phyloP scores from a whole-genome alignment of 2,797 vertebrate species.

The Lepilemur septentrionalis region DNA sequence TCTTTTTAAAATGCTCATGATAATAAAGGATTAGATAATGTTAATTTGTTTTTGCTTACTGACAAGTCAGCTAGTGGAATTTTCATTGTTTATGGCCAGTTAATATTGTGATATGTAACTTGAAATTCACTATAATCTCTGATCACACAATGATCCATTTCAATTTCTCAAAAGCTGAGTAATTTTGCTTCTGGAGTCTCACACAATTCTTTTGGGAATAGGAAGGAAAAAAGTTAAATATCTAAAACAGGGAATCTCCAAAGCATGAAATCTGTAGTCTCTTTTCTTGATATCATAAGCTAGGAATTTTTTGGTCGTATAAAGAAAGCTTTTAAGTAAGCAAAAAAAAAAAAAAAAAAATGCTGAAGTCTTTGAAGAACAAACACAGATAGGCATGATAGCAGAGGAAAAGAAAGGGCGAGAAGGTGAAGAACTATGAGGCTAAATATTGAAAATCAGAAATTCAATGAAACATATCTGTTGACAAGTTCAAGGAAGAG shows the following conservation, averaged over 20 bases:
- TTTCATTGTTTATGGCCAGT: not conserved
- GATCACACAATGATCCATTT: not conserved
- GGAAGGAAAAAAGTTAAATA: not conserved
- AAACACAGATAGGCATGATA: not conserved
- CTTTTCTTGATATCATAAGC: not conserved
- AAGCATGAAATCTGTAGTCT: not conserved
- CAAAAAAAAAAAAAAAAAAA: not conserved
- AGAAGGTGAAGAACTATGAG: not conserved
- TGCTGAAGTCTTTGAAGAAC: not conserved
- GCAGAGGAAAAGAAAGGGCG: not conserved
- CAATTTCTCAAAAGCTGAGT: not conserved
- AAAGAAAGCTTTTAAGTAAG: not conserved
- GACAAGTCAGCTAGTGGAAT: not conserved
- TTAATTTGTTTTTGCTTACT: not conserved
- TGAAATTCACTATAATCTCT: not conserved
- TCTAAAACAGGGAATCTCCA: not conserved
- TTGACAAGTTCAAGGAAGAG: conserved; percentile 33
- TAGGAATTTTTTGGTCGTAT: not conserved
- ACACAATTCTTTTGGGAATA: not conserved
- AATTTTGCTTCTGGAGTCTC: not conserved
- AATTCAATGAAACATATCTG: not conserved
- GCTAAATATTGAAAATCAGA: not conserved
- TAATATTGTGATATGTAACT: not conserved
- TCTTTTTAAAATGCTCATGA: not conserved
- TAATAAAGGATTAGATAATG: not conserved